Evolutionary conservation across 92 coral and sea anemone species (phyloP), one percentile per base, ranked within the genome.

Genomic region (Montipora capitata): DNA sequence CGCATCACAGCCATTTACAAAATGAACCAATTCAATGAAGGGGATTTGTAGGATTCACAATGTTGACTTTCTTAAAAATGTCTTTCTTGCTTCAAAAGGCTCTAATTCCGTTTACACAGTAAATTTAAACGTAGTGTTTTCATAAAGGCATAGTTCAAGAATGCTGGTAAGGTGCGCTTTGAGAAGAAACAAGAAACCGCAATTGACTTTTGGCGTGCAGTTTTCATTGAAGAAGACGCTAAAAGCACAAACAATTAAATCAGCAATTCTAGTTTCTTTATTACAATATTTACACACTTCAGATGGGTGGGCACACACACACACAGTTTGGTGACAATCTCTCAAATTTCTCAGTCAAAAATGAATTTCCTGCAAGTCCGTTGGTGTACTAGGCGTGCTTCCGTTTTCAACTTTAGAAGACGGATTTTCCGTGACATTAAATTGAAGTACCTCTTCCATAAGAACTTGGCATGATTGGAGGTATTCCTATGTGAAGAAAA

Each of bases 281-380:
- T 91, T 80, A 91, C 94, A 91, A 72, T 91, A 88, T 78, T 57
- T 84, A 84, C 90, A 91, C 82, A 75, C 85, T 35, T 74, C 68
- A 16, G 87, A 57, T 54, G 68, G 83, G 89, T 83, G 40, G 91
- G 88, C 94, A 91, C 78, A 80, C 87, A 91, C 88, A 91, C 84
- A 82, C 83, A 91, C 78, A 77, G 77, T 74, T 72, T 68, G 71
- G 59, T 66, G 67, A 73, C 70, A 61, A 44, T 73, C 84, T 65
- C 58, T 62, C 72, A 63, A 80, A 91, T 70, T 72, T 80, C 88
- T 76, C 85, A 56, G 89, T 91, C 93, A 97, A 83, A 98, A 96
- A 44, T 98, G 96, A 56, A 98, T 94, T 86, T 96, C 98, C 80
- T 98, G 99, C 68, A 98, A 90, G 76, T 98, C 99, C 76, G 99